phyloP scores from a whole-genome alignment of 2,888 invertebrate genomes.

The Drepana falcataria region DNA sequence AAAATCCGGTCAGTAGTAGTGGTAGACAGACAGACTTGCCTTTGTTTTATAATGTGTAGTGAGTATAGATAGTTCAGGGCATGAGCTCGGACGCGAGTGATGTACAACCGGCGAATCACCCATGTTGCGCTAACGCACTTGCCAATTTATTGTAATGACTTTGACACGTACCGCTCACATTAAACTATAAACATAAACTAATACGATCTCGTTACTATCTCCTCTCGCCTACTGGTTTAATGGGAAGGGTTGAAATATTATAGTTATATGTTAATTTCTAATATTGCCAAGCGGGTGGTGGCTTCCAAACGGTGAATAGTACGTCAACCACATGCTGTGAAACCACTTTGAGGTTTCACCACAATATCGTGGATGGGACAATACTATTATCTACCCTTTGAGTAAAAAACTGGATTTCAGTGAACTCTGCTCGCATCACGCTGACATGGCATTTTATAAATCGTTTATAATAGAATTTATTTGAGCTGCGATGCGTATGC shows the following conservation, averaged over 20 bases:
- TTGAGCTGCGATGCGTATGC: constrained; percentile 46
- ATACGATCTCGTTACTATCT: constrained; percentile 32
- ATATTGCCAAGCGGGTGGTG: constrained; percentile 48
- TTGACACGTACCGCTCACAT: constrained; percentile 39
- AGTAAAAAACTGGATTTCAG: constrained; percentile 49
- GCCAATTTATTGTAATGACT: constrained; percentile 33
- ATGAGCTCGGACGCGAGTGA: constrained; percentile 35
- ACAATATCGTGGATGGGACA: constrained; percentile 59
- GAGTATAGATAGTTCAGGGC: constrained; percentile 26
- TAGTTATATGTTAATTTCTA: constrained; percentile 60
- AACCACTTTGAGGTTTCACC: constrained; percentile 61
- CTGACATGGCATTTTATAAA: constrained; percentile 72
- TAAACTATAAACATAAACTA: constrained; percentile 44
- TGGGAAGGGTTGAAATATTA: constrained; percentile 58
- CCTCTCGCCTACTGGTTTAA: constrained; percentile 33
- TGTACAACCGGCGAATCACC: constrained; percentile 37
- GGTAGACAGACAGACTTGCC: no score
- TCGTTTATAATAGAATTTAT: constrained; percentile 68
- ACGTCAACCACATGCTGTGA: constrained; percentile 61
- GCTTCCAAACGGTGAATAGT: constrained; percentile 65
- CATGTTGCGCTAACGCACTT: constrained; percentile 23
- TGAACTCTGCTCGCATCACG: constrained; percentile 59
- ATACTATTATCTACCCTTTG: constrained; percentile 55
- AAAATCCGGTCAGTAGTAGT: no score
- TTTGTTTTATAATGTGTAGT: no score